These are phyloP conservation scores for Poliocrania exsul DNA, from an alignment of 2,797 vertebrate genomes.

Conservation along the genomic window DNA sequence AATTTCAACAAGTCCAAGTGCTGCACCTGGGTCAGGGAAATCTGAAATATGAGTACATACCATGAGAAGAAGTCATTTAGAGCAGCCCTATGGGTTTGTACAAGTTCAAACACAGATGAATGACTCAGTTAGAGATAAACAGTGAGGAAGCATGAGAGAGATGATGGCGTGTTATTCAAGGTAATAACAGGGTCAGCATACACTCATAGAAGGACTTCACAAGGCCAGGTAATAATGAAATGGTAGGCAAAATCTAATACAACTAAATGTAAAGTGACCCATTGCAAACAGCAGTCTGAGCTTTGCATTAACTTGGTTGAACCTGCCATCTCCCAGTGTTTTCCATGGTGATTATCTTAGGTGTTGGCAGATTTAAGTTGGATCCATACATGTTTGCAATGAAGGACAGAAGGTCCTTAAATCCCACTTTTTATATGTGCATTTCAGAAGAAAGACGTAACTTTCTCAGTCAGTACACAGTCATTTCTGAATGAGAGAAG, in stretches of 20 bases:
- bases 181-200: accelerated
- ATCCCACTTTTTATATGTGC: not conserved
- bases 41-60: not conserved
- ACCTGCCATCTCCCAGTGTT: not conserved
- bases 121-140: not conserved
- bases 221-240: not conserved
- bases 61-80: not conserved
- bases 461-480: not conserved
- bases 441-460: not conserved
- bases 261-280: not conserved
- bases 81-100: not conserved
- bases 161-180: not conserved
- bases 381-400: not conserved
- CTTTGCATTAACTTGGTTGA: not conserved
- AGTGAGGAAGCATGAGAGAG: not conserved
- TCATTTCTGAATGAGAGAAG: not conserved
- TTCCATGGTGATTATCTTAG: not conserved
- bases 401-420: not conserved
- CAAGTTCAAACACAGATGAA: not conserved
- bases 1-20: not conserved
- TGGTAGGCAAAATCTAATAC: not conserved
- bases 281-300: not conserved
- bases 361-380: not conserved
- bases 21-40: not conserved
- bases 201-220: not conserved